A percentile compares a stretch with the other conserved stretches of the same genome.
phyloP scores from a whole-genome alignment of 2,888 invertebrate genomes.

The Apamea epomidion region DNA sequence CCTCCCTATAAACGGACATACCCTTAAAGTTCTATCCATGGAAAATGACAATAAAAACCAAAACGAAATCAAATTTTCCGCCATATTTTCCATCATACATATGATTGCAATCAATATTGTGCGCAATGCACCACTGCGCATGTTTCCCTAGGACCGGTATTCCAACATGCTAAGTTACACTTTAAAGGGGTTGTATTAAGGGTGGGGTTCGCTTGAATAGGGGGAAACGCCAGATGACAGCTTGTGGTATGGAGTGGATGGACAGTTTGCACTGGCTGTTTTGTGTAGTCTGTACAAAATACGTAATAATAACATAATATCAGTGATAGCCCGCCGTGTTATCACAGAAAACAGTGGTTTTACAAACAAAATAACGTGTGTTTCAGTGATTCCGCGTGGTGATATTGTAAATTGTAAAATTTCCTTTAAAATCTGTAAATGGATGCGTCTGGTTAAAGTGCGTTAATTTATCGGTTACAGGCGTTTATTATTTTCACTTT shows the following conservation, averaged over 20 bases:
- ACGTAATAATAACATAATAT: slow-evolving; percentile 59
- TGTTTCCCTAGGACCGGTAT: slow-evolving; percentile 77
- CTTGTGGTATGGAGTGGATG: slow-evolving; percentile 74
- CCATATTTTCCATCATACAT: slow-evolving; percentile 83
- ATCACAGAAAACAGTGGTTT: slow-evolving; percentile 50
- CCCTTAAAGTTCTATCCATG: slow-evolving; percentile 18
- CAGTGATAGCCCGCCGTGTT: slow-evolving; percentile 53
- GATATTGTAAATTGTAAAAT: slow-evolving; percentile 42
- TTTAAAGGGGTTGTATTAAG: slow-evolving; percentile 50
- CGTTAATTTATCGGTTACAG: slow-evolving; percentile 45
- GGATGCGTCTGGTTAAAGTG: slow-evolving; percentile 39
- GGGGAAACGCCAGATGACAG: slow-evolving; percentile 82
- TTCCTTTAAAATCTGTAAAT: slow-evolving; percentile 31
- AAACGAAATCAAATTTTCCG: slow-evolving; percentile 82
- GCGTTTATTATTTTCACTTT: slow-evolving; percentile 20
- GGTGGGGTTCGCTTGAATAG: slow-evolving; percentile 36
- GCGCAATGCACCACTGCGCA: slow-evolving; percentile 89
- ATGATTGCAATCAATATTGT: slow-evolving; percentile 88
- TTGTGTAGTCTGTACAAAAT: slow-evolving; percentile 64
- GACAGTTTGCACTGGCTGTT: slow-evolving; percentile 79
- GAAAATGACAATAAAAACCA: slow-evolving; percentile 58
- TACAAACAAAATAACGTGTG: slow-evolving; percentile 44
- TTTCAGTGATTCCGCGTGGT: slow-evolving; percentile 57
- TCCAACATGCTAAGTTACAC: slow-evolving; percentile 61
- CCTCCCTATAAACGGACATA: background rate